Evolutionary conservation across 1,140 invertebrate species (phyloP).

Genomic region (Mya arenaria): DNA sequence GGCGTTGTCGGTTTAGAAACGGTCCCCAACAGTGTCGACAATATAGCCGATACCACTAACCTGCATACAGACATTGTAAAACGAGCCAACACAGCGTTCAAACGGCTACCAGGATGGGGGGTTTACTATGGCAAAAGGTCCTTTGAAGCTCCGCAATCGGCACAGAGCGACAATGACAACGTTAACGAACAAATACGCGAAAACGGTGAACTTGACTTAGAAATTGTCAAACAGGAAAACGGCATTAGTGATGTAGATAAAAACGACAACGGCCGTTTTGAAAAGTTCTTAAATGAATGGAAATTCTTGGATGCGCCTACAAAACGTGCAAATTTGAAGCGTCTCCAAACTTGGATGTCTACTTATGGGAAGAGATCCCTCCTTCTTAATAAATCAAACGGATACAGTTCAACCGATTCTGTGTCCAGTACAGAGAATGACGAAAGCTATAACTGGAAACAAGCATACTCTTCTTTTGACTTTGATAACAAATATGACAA

Average conservation of each 20-base stretch:
- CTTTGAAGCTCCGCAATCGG: background rate
- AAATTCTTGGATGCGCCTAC: background rate
- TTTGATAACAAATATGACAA: conserved; percentile 38
- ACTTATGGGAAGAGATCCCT: conserved; percentile 29
- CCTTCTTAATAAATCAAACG: too few relatives aligned
- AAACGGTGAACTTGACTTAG: background rate
- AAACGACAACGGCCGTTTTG: background rate
- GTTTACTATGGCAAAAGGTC: conserved; percentile 39
- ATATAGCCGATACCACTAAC: too few relatives aligned
- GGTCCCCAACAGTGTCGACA: too few relatives aligned
- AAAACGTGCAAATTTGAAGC: conserved; percentile 14
- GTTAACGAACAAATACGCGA: background rate
- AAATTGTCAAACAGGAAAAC: background rate
- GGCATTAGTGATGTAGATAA: background rate
- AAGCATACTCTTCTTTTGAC: too few relatives aligned
- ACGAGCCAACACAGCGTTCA: background rate
- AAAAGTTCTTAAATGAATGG: background rate
- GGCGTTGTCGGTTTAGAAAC: too few relatives aligned
- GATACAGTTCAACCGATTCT: too few relatives aligned
- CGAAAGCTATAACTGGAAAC: too few relatives aligned
- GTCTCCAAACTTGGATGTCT: conserved; percentile 24
- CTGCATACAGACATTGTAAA: background rate
- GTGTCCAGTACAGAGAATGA: too few relatives aligned
- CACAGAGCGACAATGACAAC: background rate
- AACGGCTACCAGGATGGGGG: conserved; percentile 18